Percentiles rank a stretch among this genome's conserved stretches.
Conservation (phyloP, 2,113 vertebrate genomes). For the Shinisaurus crocodilurus region DNA sequence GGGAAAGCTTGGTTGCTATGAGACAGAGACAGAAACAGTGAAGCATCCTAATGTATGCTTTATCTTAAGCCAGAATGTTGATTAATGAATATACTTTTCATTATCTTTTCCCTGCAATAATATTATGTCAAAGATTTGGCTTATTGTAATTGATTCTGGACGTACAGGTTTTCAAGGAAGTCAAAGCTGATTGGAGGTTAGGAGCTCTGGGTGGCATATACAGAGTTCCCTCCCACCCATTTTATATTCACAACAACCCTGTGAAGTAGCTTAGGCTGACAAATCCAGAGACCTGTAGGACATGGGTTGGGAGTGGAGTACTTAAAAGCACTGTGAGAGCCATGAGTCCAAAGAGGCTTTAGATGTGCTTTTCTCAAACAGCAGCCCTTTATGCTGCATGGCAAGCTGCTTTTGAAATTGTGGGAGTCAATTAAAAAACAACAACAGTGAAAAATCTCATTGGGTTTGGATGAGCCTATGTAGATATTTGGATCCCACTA, state of each 20-base stretch:
- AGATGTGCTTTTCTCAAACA: not conserved
- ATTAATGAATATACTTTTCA: slow-evolving; percentile 33
- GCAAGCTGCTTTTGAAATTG: not conserved
- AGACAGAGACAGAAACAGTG: slow-evolving; percentile 21
- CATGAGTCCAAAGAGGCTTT: not conserved
- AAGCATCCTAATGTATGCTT: slow-evolving; percentile 3
- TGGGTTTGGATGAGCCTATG: not conserved
- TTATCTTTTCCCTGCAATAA: not conserved
- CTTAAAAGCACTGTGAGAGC: not conserved
- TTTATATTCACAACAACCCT: not conserved
- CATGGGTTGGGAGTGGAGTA: not conserved
- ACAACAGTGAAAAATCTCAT: not conserved
- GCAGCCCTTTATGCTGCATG: not conserved
- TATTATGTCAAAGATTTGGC: not conserved
- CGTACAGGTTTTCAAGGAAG: not conserved
- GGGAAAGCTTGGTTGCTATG: slow-evolving; percentile 29
- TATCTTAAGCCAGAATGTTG: slow-evolving; percentile 22
- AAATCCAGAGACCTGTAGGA: not conserved
- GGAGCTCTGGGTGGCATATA: not conserved
- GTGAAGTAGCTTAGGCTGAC: not conserved
- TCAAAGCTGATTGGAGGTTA: not conserved
- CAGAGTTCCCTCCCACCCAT: not conserved
- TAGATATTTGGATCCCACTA: not conserved
- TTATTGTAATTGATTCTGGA: not conserved
- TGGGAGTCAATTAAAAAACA: not conserved